Evolutionary conservation across 2,113 vertebrate species (phyloP).

Genomic region (Martes martes): DNA sequence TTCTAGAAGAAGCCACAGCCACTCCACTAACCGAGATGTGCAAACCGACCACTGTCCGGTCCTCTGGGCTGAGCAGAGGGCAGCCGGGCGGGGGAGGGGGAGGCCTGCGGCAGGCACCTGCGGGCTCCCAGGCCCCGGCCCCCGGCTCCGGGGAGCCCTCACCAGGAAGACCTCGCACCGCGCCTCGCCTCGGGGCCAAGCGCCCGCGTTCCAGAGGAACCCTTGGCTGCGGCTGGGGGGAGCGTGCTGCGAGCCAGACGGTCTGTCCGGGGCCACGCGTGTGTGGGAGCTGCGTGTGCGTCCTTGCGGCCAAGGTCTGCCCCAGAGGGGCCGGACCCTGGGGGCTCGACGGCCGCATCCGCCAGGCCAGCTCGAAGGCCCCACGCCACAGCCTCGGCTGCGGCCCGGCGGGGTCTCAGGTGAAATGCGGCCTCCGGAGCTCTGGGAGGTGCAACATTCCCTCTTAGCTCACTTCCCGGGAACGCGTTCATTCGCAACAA

Average conservation of each 20-base stretch:
- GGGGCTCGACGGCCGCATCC: too few species aligned
- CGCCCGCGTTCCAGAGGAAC: neutral
- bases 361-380: neutral
- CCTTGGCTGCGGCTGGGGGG: too few species aligned
- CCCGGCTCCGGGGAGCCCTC: too few species aligned
- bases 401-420: neutral
- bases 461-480: neutral
- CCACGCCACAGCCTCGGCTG: neutral
- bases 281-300: too few species aligned
- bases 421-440: neutral
- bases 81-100: too few species aligned
- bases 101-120: too few species aligned
- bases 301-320: neutral
- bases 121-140: too few species aligned
- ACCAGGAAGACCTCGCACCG: neutral
- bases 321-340: too few species aligned
- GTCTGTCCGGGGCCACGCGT: neutral
- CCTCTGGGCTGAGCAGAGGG: too few species aligned
- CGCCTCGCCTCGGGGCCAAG: neutral
- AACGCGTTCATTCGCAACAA: neutral
- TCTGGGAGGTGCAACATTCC: neutral
- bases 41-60: neutral
- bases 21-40: too few species aligned
- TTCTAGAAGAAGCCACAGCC: too few species aligned
- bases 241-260: too few species aligned